Conservation (phyloP, 2,888 invertebrate species). For the Philereme vetulata region DNA sequence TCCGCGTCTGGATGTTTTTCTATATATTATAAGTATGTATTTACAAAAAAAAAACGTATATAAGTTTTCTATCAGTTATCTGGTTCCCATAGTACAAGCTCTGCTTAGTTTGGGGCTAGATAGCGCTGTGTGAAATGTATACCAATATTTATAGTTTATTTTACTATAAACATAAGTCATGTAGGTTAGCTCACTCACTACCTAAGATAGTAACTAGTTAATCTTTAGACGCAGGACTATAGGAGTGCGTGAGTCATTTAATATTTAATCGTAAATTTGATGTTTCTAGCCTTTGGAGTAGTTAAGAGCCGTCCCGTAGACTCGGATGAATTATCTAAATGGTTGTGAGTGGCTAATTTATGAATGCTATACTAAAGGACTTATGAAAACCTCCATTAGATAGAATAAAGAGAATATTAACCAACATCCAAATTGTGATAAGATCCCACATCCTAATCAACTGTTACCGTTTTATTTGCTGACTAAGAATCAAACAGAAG, state of each 20-base stretch:
- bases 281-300: conserved; percentile 11
- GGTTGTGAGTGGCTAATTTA: conserved; percentile 18
- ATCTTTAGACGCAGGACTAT: conserved; percentile 5
- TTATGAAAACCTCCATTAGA: conserved; percentile 7
- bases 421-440: too few species aligned
- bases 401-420: background rate
- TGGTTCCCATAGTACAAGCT: too few species aligned
- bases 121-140: too few species aligned
- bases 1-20: too few species aligned
- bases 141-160: too few species aligned
- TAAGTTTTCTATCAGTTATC: too few species aligned
- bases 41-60: too few species aligned
- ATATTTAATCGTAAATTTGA: conserved; percentile 17
- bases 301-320: conserved; percentile 15
- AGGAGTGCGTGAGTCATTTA: conserved; percentile 16
- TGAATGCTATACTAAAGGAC: conserved; percentile 15
- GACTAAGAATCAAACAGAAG: too few species aligned
- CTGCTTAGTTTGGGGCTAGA: too few species aligned
- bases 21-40: too few species aligned
- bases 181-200: background rate
- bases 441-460: too few species aligned
- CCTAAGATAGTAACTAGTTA: conserved; percentile 5
- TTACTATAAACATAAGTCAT: background rate
- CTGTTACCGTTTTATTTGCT: too few species aligned
- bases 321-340: conserved; percentile 25